A percentile compares a stretch with the other conserved stretches of the same genome.
These are phyloP conservation scores for Andrena dorsata DNA, from an alignment of 2,888 invertebrate genomes.

Conservation along the genomic window DNA sequence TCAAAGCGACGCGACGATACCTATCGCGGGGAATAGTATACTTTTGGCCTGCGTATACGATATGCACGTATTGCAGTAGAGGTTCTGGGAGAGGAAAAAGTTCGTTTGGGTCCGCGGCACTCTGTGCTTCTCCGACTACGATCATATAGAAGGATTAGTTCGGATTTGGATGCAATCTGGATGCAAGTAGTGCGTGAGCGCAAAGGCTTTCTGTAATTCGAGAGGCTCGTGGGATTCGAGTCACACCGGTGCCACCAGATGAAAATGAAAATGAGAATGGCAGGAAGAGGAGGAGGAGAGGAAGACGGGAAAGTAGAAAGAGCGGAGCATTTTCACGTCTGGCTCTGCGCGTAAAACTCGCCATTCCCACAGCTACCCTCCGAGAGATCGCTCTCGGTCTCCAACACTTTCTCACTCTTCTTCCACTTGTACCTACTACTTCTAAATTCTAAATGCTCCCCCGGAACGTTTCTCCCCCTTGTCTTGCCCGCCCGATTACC, in stretches of 20 bases:
- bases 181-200: background rate
- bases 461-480: conserved; percentile 59
- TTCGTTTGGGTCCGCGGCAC: too few species aligned
- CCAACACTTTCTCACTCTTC: conserved; percentile 61
- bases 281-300: too few species aligned
- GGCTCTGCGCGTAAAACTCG: conserved; percentile 31
- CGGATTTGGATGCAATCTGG: background rate
- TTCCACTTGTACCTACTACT: conserved; percentile 49
- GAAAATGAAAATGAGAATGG: conserved; percentile 27
- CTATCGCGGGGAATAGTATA: background rate
- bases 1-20: background rate
- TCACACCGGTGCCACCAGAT: conserved; percentile 18
- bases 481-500: conserved; percentile 60
- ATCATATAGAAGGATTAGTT: conserved; percentile 6
- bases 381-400: conserved; percentile 45
- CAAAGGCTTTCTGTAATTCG: conserved; percentile 55
- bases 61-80: too few species aligned
- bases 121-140: too few species aligned
- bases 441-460: conserved; percentile 59
- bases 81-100: too few species aligned
- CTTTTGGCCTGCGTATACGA: too few species aligned
- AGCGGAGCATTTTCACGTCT: conserved; percentile 1
- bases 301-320: conserved; percentile 12
- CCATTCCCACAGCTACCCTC: conserved; percentile 41
- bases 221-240: conserved; percentile 20